These are phyloP conservation scores for Deroptyus accipitrinus DNA, from an alignment of 2,113 vertebrate species.

Conservation along the genomic window DNA sequence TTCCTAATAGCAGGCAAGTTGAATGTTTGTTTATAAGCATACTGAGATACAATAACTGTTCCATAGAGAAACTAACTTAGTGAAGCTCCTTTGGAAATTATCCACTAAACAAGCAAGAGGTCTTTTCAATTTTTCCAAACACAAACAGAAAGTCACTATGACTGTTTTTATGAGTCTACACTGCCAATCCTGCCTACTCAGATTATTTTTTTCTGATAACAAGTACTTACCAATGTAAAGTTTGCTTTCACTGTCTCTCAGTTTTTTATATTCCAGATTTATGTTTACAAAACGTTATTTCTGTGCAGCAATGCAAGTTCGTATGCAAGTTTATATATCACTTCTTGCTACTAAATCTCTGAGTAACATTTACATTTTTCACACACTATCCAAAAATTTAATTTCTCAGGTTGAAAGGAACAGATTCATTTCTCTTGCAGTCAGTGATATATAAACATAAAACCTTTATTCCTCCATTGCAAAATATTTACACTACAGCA, in stretches of 20 bases:
- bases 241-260: slow-evolving; percentile 40
- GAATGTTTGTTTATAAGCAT: neutral
- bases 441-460: neutral
- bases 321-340: slow-evolving; percentile 30
- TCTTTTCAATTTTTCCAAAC: slow-evolving; percentile 13
- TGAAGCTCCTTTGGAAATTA: neutral
- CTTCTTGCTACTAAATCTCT: slow-evolving; percentile 48
- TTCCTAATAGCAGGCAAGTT: neutral
- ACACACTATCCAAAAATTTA: neutral
- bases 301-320: slow-evolving; percentile 6
- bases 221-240: slow-evolving; percentile 8
- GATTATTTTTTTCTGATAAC: slow-evolving; percentile 23
- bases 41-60: neutral
- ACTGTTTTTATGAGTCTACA: slow-evolving; percentile 2
- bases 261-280: slow-evolving; percentile 21
- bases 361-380: slow-evolving; percentile 13
- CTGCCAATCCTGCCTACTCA: neutral
- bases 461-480: neutral
- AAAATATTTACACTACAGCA: neutral
- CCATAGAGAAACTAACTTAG: neutral
- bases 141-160: neutral
- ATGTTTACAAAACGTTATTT: slow-evolving; percentile 40
- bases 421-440: slow-evolving; percentile 1
- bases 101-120: neutral
- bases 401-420: slow-evolving; percentile 43